Base-by-base conservation (phyloP, 2,888 invertebrate species). In the Formica aserva region DNA sequence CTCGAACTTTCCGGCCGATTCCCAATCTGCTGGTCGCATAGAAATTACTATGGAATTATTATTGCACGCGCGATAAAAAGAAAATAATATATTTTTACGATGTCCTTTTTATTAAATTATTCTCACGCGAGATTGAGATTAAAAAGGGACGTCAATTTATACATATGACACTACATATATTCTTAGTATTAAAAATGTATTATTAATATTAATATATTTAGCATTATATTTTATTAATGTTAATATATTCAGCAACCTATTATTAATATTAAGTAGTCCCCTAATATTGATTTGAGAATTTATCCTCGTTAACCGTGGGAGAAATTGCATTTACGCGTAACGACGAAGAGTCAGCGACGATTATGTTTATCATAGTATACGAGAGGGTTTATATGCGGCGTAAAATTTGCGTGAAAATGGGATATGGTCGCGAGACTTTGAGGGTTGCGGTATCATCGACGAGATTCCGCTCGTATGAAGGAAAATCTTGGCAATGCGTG, bases 1-100 rank as follows among this genome's bases (percentile, higher is more conserved):
- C 67, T 75, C 72, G 55, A 9, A 83, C 82, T 76, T 88, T 89
- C 89, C 89, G 88, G 69, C 60, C 88, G 78, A 87, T 90, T 89
- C 90, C 89, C 82, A 63, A 83, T 65, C 78, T 41, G 76, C 67
- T 13, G 15, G 38, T 48, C 38, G 48, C 18, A 26, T 60, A 55
- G 45, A 15, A 52, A 45, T 69, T 29, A 57, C 3, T 38, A 15
- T 5, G 26, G 26, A 72, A 72, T 57, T 35, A 72, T 71, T 22
- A 18, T n/a, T n/a, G n/a, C 18, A 8, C 18, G 2, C 6, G 32
- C 18, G 45, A 45, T 15, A 41, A 22, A 77, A 32, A 32, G 13
- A 15, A n/a, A 18, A 29, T 15, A 9, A 8, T 3, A 5, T 18
- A 26, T 18, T 41, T 67, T 15, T 62, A 18, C 8, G 6, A 15